Base-by-base conservation (phyloP, 2,113 vertebrate species). In the Corvus moneduloides region DNA sequence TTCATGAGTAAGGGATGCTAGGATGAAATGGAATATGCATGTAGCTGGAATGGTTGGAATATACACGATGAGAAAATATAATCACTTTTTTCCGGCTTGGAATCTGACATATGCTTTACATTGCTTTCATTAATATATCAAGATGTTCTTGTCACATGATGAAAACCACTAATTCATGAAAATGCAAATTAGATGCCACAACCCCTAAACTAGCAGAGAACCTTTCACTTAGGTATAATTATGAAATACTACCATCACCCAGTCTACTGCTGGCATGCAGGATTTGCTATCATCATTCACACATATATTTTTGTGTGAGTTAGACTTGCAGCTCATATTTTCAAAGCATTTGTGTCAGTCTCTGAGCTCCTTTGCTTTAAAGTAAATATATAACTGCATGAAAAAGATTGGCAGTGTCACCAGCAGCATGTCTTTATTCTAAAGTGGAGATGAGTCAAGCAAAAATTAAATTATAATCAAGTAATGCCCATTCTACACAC, bases 301-400 rank as follows among this genome's bases (percentile, higher is more conserved):
- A 93, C 88, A 69, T 88, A 48, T 74, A 92, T 95, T 97, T 96
- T 95, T 92, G 89, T 49, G 56, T 66, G 76, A 95, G 74, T 94
- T 94, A 90, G 94, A 84, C 90, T 97, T 94, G 66, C 77, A 92
- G 90, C 80, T 95, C 86, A 79, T 93, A 89, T 92, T 94, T 96
- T 89, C 73, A 46, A 93, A 87, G 83, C 68, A 56, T 90, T 91
- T 92, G 64, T 95, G 83, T 90, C 80, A 89, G 90, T 95, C 88
- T 96, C 90, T 69, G 73, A 69, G 52, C 83, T 95, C 61, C 67
- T 87, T 95, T 82, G n/a, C 90, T 90, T 89, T 61, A 90, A 93
- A 83, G 89, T 75, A 95, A 90, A 89, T 87, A 81, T 51, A 87
- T 71, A 90, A 83, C 52, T 61, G 37, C 82, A 61, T 37, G n/a